Percentiles rank a stretch among this genome's conserved stretches.
phyloP scores from a whole-genome alignment of 2,113 vertebrate species.

The Python bivittatus region DNA sequence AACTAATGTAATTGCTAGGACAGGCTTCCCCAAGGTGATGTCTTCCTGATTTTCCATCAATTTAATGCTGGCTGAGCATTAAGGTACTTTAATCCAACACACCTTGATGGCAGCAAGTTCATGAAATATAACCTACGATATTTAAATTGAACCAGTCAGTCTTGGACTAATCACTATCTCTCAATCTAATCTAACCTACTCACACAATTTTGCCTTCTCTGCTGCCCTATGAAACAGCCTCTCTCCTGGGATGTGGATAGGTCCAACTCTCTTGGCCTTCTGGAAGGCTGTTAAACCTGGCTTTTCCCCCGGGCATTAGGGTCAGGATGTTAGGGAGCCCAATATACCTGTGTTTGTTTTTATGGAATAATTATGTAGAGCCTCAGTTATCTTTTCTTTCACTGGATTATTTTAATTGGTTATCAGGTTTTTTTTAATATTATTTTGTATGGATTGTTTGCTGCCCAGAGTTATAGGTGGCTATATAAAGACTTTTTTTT shows the following conservation, averaged over 20 bases:
- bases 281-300: too few relatives aligned
- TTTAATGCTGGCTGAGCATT: not conserved
- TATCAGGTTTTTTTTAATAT: not conserved
- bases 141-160: not conserved
- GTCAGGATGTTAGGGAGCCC: not conserved
- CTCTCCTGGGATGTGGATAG: too few relatives aligned
- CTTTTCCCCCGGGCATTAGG: too few relatives aligned
- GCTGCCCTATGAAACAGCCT: too few relatives aligned
- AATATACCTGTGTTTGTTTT: not conserved
- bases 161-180: too few relatives aligned
- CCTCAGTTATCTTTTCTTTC: not conserved
- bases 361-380: not conserved
- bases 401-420: not conserved
- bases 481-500: not conserved
- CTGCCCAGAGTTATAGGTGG: not conserved
- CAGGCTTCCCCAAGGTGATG: not conserved
- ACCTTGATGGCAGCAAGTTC: not conserved
- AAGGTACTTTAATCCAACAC: not conserved
- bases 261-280: too few relatives aligned
- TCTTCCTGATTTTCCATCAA: not conserved
- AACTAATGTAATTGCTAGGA: not conserved
- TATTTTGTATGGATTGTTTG: not conserved
- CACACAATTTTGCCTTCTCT: too few relatives aligned
- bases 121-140: not conserved
- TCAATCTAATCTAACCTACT: too few relatives aligned